A percentile compares a stretch with the other conserved stretches of the same genome.
Conservation (phyloP, 2,797 vertebrate genomes). For the Cryptoblepharus egeriae region DNA sequence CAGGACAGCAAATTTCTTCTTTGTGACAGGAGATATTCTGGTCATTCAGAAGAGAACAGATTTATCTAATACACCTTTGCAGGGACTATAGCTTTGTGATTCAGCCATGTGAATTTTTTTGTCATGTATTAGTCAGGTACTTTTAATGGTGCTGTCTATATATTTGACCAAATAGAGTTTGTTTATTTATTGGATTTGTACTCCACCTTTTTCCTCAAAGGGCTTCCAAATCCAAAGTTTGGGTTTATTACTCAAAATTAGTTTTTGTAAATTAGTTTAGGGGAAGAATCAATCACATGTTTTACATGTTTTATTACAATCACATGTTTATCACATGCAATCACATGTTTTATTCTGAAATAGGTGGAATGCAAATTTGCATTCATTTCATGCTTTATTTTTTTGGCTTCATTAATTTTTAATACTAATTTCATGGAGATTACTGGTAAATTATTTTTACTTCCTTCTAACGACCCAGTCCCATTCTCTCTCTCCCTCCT, state of each 20-base stretch:
- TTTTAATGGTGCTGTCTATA: slow-evolving; percentile 18
- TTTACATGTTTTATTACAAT: no score
- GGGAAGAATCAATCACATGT: not conserved
- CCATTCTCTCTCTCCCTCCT: no score
- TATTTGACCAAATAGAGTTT: slow-evolving; percentile 22
- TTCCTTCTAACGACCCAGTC: no score
- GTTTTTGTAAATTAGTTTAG: not conserved
- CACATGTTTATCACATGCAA: not conserved
- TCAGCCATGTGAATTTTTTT: slow-evolving; percentile 20
- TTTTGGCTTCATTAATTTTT: slow-evolving; percentile 1
- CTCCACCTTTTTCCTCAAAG: no score
- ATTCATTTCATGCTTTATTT: slow-evolving; percentile 13
- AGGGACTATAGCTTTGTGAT: not conserved
- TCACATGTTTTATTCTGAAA: no score
- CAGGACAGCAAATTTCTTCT: not conserved
- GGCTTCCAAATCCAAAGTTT: no score
- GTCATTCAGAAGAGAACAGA: not conserved
- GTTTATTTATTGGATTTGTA: no score
- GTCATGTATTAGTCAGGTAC: slow-evolving; percentile 23
- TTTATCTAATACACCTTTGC: not conserved
- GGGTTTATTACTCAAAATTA: no score
- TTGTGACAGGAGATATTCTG: not conserved
- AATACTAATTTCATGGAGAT: no score
- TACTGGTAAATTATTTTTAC: no score
- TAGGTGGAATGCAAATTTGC: not conserved